Evolutionary conservation across 2,888 invertebrate species (phyloP).

Genomic region (Drosophila anomelani): DNA sequence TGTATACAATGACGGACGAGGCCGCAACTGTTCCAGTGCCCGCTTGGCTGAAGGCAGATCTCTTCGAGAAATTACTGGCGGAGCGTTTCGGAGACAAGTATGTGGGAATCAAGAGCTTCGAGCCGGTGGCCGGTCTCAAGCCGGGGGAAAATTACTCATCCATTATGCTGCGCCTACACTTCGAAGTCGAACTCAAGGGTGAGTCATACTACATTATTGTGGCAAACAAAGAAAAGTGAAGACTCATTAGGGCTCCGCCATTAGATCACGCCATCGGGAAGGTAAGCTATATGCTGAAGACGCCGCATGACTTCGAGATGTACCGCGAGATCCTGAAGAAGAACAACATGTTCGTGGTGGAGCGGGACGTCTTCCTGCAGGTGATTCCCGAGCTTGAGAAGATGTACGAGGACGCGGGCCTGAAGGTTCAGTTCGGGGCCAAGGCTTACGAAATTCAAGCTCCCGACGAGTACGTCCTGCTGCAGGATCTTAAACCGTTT

Average conservation of each 20-base stretch:
- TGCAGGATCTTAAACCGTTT: constrained; percentile 68
- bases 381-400: constrained; percentile 70
- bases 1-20: constrained; percentile 17
- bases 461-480: constrained; percentile 51
- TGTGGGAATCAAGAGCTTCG: constrained; percentile 56
- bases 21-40: constrained; percentile 36
- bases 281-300: constrained; percentile 64
- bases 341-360: constrained; percentile 69
- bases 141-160: constrained; percentile 79
- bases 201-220: constrained; percentile 6
- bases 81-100: constrained; percentile 40
- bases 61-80: constrained; percentile 56
- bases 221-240: neutral
- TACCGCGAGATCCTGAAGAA: constrained; percentile 57
- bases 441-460: constrained; percentile 55
- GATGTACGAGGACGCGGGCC: constrained; percentile 62
- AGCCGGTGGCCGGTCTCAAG: constrained; percentile 54
- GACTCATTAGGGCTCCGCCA: neutral
- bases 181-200: constrained; percentile 70
- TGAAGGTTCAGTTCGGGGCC: constrained; percentile 58
- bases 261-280: constrained; percentile 32
- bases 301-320: constrained; percentile 53
- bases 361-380: constrained; percentile 66
- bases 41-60: constrained; percentile 57
- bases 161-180: constrained; percentile 65